These are phyloP conservation scores for Agonopterix subpropinquella DNA, from an alignment of 2,888 invertebrate genomes.

Conservation along the genomic window DNA sequence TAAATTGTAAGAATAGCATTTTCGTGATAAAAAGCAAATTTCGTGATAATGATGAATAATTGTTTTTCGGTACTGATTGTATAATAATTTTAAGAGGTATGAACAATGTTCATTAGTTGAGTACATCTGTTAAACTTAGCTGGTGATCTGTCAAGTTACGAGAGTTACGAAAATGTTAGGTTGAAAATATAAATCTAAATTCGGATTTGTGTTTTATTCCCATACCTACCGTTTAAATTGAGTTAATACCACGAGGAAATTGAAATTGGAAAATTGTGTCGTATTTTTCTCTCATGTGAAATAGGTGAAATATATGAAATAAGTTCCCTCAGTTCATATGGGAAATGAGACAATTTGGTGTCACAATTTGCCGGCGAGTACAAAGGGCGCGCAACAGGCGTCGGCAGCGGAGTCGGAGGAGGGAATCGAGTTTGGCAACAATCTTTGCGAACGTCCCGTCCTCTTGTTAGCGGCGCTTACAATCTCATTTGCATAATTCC, in stretches of 20 bases:
- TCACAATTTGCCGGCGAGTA: neutral
- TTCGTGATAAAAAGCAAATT: constrained; percentile 71
- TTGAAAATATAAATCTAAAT: constrained; percentile 70
- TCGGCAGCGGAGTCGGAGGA: neutral
- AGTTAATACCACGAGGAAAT: no score
- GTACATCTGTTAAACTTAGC: constrained; percentile 70
- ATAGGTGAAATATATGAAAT: neutral
- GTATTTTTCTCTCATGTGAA: neutral
- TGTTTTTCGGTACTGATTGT: constrained; percentile 71
- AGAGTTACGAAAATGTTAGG: constrained; percentile 71
- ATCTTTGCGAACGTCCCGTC: constrained; percentile 47
- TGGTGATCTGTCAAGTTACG: constrained; percentile 69
- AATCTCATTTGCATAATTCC: constrained; percentile 65
- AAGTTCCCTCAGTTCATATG: neutral
- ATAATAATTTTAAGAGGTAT: constrained; percentile 68
- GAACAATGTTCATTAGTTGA: constrained; percentile 72
- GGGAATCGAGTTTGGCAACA: constrained; percentile 57
- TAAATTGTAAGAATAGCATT: constrained; percentile 65
- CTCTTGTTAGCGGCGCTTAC: constrained; percentile 55
- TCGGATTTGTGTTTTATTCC: constrained; percentile 49
- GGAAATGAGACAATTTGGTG: neutral
- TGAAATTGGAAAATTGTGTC: no score
- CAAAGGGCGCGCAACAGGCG: constrained; percentile 44
- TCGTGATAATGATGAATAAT: constrained; percentile 69
- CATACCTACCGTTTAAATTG: neutral